Evolutionary conservation across 64 coral and sea anemone genomes (phyloP).

Genomic region (Pachyseris speciosa): DNA sequence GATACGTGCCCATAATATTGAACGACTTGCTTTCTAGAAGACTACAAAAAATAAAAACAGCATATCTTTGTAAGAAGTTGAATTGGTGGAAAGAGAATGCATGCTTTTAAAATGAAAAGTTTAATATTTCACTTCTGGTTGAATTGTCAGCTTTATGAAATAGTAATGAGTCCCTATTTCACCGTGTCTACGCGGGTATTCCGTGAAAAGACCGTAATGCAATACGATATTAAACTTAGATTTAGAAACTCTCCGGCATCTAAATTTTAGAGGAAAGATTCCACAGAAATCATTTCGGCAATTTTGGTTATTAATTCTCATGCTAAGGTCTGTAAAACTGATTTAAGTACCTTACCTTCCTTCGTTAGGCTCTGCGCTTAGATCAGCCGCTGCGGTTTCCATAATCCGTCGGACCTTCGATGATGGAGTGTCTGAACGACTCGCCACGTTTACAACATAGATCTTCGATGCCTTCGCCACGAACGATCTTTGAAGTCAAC

Average conservation of each 20-base stretch:
- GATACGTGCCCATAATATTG: background rate
- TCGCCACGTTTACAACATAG: slow-evolving; percentile 3
- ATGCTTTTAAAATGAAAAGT: background rate
- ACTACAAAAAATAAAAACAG: too few relatives aligned
- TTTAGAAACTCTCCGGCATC: background rate
- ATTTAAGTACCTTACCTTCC: background rate
- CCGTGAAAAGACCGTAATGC: background rate
- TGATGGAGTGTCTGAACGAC: background rate
- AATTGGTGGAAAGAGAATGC: background rate
- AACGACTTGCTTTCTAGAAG: background rate
- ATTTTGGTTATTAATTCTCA: background rate
- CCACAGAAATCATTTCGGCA: background rate
- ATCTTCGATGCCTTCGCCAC: background rate
- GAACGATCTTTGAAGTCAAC: background rate
- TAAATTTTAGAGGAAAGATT: background rate
- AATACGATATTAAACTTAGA: background rate
- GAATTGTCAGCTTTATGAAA: background rate
- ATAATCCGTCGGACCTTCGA: slow-evolving; percentile 8
- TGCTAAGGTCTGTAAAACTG: background rate
- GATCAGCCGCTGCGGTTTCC: slow-evolving; percentile 39
- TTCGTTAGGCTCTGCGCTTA: slow-evolving; percentile 25
- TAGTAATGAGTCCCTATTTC: slow-evolving; percentile 35
- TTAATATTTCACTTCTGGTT: background rate
- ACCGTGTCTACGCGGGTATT: background rate
- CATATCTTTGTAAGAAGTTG: background rate